Percentiles rank a stretch among this genome's conserved stretches.
Evolutionary conservation across 2,888 invertebrate genomes (phyloP).

Genomic region (Agrilus cyanescens): DNA sequence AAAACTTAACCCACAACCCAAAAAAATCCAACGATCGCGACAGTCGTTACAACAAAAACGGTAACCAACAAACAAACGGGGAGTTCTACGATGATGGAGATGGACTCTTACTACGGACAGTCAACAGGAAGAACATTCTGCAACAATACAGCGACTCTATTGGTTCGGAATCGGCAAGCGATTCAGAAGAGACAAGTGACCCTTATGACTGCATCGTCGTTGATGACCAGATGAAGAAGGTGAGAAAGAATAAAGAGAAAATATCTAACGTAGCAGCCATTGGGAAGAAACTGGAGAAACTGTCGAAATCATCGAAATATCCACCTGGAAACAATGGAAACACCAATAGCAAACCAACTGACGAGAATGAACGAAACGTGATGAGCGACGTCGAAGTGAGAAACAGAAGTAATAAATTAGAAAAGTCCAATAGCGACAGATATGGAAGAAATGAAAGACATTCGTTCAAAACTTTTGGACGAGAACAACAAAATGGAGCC

Average conservation of each 20-base stretch:
- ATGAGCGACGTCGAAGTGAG: slow-evolving; percentile 16
- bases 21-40: slow-evolving; percentile 7
- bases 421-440: slow-evolving; percentile 9
- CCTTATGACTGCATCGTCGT: slow-evolving; percentile 74
- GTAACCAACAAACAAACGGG: slow-evolving; percentile 35
- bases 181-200: slow-evolving; percentile 55
- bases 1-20: slow-evolving; percentile 24
- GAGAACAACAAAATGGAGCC: slow-evolving; percentile 25
- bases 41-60: slow-evolving; percentile 11
- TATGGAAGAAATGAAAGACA: slow-evolving; percentile 21
- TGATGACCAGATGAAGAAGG: slow-evolving; percentile 46
- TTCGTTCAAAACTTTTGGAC: slow-evolving; percentile 31
- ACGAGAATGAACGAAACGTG: slow-evolving; percentile 20
- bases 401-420: slow-evolving; percentile 17
- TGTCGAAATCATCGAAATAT: slow-evolving; percentile 34
- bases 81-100: slow-evolving; percentile 59
- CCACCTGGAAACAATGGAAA: slow-evolving; percentile 26
- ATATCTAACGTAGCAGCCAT: slow-evolving; percentile 39
- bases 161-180: slow-evolving; percentile 50
- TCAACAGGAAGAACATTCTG: slow-evolving; percentile 59
- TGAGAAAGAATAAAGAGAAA: slow-evolving; percentile 22
- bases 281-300: slow-evolving; percentile 34
- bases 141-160: slow-evolving; percentile 52
- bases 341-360: slow-evolving; percentile 18
- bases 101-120: slow-evolving; percentile 56